Base-by-base conservation (phyloP, 1,140 invertebrate species). In the Neodiprion fabricii region DNA sequence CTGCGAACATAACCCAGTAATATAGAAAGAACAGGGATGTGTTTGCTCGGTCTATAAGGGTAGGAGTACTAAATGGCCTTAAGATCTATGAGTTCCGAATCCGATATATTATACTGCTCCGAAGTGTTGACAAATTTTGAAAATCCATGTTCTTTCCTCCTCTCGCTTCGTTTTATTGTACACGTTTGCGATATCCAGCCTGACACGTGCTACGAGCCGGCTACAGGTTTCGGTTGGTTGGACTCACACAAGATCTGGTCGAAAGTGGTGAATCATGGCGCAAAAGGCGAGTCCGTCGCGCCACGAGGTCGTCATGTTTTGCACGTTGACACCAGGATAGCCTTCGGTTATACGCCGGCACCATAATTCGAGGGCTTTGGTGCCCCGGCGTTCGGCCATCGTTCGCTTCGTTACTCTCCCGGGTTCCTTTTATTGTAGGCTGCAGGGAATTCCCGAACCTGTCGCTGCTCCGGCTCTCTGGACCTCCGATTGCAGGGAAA, bases 221-320 rank as follows among this genome's bases (percentile, higher is more conserved):
- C 28, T 40, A 3, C 28, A 40, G 28, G 28, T 40, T 40, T 40
- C 28, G 28, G 28, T 40, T 40, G 28, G 28, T 40, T 40, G 28
- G 28, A 95, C 96, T 97, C 90, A 98, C 97, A 99, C 97, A 76
- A 98, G 91, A 88, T 98, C 97, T 50, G 97, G 97, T 82, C 96
- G 92, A 89, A 97, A 98, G 85, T 96, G 94, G 89, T 98, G 97
- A 82, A 99, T 97, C 86, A 99, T 92, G 70, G 97, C 97, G 90
- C 97, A 99, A 89, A 98, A 99, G 48, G 96, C 96, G 67, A 99
- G 92, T 70, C 97, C 97, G 89, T 97, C 94, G 79, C 96, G 91
- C 96, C 96, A 98, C 3, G 95, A 96, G 74, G 96, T 96, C 72
- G 95, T 97, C 95, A 98, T 97, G 87, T 97, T 97, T 78, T 93